Percentiles rank a stretch among this genome's conserved stretches.
phyloP scores from a whole-genome alignment of 2,797 vertebrate species.

The Salmo trutta region DNA sequence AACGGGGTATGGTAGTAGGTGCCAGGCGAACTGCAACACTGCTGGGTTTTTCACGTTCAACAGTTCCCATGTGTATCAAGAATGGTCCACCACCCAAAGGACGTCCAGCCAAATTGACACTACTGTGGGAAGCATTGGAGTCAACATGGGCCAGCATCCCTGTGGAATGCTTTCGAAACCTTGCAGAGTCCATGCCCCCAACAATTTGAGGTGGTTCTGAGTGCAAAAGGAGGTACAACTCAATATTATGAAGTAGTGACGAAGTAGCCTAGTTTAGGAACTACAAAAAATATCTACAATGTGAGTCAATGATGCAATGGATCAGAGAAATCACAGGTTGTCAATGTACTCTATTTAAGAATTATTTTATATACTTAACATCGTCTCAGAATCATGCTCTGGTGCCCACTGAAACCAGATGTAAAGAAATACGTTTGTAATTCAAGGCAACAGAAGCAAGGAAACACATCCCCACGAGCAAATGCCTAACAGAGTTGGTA shows the following conservation, averaged over 20 bases:
- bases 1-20: no score
- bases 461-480: slow-evolving; percentile 67
- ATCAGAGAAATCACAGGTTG: slow-evolving; percentile 39
- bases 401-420: slow-evolving; percentile 51
- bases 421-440: slow-evolving; percentile 60
- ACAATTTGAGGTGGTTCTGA: no score
- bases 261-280: background rate
- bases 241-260: background rate
- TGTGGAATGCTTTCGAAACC: no score
- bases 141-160: no score
- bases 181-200: no score
- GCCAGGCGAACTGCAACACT: no score
- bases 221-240: no score
- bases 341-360: slow-evolving; percentile 54
- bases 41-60: no score
- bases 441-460: slow-evolving; percentile 77
- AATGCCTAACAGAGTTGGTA: slow-evolving; percentile 71
- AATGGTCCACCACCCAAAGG: no score
- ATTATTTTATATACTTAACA: slow-evolving; percentile 67
- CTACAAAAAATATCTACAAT: background rate
- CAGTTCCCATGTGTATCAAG: no score
- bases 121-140: no score
- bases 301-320: slow-evolving; percentile 2
- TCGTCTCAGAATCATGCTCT: slow-evolving; percentile 42
- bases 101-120: no score